Conservation (phyloP, 2,888 invertebrate genomes). For the Drepanosiphum platanoidis region DNA sequence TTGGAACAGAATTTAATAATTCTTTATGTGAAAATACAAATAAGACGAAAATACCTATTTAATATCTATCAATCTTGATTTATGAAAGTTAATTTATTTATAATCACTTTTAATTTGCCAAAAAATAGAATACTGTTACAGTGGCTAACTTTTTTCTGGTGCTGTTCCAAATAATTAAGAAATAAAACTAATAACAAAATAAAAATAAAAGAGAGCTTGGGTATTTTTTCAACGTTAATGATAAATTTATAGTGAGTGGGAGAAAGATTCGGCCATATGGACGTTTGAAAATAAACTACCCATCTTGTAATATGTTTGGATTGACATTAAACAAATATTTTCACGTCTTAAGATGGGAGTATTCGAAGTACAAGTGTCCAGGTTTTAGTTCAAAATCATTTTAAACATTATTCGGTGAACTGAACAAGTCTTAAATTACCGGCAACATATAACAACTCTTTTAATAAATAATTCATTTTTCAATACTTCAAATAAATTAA, state of each 20-base stretch:
- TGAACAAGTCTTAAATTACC: too few species aligned
- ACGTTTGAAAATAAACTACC: slow-evolving; percentile 35
- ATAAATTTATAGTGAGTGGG: not conserved
- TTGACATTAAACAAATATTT: slow-evolving; percentile 13
- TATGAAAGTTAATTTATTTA: slow-evolving; percentile 19
- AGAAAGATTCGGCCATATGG: slow-evolving; percentile 32
- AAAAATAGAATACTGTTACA: not conserved
- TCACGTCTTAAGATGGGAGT: not conserved
- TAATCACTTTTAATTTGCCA: slow-evolving; percentile 12
- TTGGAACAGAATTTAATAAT: not conserved
- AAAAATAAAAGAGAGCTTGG: not conserved
- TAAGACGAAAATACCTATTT: not conserved
- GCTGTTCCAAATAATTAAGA: slow-evolving; percentile 29
- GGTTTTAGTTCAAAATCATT: not conserved
- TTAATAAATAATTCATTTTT: too few species aligned
- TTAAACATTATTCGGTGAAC: not conserved
- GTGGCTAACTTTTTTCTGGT: not conserved
- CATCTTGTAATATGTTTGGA: slow-evolving; percentile 19
- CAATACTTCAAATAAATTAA: too few species aligned
- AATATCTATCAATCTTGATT: slow-evolving; percentile 3
- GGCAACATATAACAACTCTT: too few species aligned
- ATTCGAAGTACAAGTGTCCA: not conserved
- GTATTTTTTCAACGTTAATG: not conserved
- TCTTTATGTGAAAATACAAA: not conserved
- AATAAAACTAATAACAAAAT: not conserved